These are phyloP conservation scores for Leptinotarsa tumamoca DNA, from an alignment of 2,888 invertebrate genomes.

Conservation along the genomic window DNA sequence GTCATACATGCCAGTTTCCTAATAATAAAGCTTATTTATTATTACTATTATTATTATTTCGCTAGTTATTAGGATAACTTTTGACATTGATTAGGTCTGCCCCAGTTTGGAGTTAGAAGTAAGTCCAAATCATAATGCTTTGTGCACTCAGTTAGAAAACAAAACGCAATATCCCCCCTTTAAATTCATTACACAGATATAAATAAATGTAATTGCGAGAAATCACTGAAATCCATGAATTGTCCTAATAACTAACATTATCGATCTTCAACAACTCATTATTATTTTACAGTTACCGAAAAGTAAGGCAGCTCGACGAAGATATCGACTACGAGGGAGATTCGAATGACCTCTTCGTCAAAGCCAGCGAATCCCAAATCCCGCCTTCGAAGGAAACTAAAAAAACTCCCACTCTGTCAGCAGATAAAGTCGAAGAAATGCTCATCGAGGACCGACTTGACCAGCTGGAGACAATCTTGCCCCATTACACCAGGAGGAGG, in stretches of 20 bases:
- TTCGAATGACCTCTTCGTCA: conserved; percentile 27
- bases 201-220: neutral
- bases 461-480: conserved; percentile 62
- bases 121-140: neutral
- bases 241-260: neutral
- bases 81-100: neutral
- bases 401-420: conserved; percentile 55
- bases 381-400: conserved; percentile 41
- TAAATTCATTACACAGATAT: conserved; percentile 1
- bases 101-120: neutral
- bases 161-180: neutral
- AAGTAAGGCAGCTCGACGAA: conserved; percentile 15
- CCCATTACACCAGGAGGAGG: conserved; percentile 62
- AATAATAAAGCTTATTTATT: too few species aligned
- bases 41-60: neutral
- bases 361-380: conserved; percentile 52
- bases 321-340: conserved; percentile 21
- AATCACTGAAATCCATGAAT: neutral
- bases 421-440: conserved; percentile 55
- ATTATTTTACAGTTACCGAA: conserved; percentile 24
- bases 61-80: neutral
- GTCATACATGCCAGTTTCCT: too few species aligned
- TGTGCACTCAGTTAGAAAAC: neutral
- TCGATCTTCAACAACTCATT: neutral
- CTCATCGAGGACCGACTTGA: conserved; percentile 64